A percentile compares a stretch with the other conserved stretches of the same genome.
Evolutionary conservation across 2,797 vertebrate genomes (phyloP).

Genomic region (Myripristis jacobus): DNA sequence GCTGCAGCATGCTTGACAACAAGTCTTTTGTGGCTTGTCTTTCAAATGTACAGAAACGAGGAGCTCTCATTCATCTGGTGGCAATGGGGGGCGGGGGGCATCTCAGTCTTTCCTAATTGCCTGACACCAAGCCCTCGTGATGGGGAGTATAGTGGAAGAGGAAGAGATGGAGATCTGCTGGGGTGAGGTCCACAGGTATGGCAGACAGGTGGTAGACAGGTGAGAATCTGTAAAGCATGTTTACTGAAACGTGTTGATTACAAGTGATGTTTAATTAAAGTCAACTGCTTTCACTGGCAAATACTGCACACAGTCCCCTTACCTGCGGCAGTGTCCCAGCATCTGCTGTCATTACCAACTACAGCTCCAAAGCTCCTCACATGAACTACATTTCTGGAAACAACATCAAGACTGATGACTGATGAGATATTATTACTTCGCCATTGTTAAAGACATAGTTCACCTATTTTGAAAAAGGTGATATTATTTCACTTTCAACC

Average conservation of each 20-base stretch:
- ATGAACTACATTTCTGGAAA: too few species aligned
- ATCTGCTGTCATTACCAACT: too few species aligned
- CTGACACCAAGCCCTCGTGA: constrained; percentile 63
- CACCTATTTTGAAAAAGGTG: too few species aligned
- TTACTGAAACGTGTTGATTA: constrained; percentile 34
- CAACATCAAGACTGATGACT: too few species aligned
- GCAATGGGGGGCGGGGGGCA: constrained; percentile 17
- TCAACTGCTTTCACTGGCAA: constrained; percentile 27
- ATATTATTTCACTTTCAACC: too few species aligned
- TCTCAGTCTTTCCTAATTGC: constrained; percentile 70
- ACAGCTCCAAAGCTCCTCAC: too few species aligned
- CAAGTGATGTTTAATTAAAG: constrained; percentile 51
- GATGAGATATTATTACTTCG: too few species aligned
- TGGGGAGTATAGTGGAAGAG: constrained; percentile 38
- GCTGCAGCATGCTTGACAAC: constrained; percentile 49
- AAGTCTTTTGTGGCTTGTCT: constrained; percentile 46
- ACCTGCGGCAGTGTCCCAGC: too few species aligned
- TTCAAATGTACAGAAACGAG: constrained; percentile 64
- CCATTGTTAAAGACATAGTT: too few species aligned
- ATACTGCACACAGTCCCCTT: not conserved
- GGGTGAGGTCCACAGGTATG: not conserved
- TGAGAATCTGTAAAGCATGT: constrained; percentile 31
- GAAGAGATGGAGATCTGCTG: constrained; percentile 1
- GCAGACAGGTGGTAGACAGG: constrained; percentile 36
- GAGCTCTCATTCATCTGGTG: constrained; percentile 42